phyloP scores from a whole-genome alignment of 1,140 invertebrate genomes.

The Leptoteleia sp. region DNA sequence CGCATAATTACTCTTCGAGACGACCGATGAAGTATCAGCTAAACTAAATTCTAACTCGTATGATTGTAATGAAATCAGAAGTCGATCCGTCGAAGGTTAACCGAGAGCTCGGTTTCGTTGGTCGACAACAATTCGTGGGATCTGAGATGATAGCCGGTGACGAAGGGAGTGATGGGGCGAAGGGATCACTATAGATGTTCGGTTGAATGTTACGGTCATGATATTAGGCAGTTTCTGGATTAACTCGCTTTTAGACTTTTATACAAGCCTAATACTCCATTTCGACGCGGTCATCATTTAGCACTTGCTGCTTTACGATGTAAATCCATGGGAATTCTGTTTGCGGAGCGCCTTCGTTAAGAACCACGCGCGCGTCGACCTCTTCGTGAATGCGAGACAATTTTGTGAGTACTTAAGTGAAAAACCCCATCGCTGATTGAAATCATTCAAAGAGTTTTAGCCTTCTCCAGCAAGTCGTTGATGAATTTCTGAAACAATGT shows the following conservation, averaged over 20 bases:
- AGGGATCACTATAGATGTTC: slow-evolving; percentile 4
- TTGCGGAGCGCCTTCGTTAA: slow-evolving; percentile 25
- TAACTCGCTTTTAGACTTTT: slow-evolving; percentile 33
- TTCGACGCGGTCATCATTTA: slow-evolving; percentile 13
- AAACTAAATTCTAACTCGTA: slow-evolving; percentile 42
- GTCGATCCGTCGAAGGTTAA: slow-evolving; percentile 9
- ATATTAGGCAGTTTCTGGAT: slow-evolving; percentile 68
- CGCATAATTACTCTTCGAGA: slow-evolving; percentile 20
- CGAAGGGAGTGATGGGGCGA: slow-evolving; percentile 8
- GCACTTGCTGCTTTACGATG: slow-evolving; percentile 44
- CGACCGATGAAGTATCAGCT: slow-evolving; percentile 22
- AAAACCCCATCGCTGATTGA: slow-evolving; percentile 12
- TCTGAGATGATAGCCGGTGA: neutral
- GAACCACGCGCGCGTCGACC: slow-evolving; percentile 48
- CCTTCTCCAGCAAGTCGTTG: slow-evolving; percentile 92
- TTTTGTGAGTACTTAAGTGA: slow-evolving; percentile 53
- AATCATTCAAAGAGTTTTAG: slow-evolving; percentile 88
- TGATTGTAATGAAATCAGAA: slow-evolving; percentile 37
- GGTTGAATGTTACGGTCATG: slow-evolving; percentile 14
- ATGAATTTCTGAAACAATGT: slow-evolving; percentile 92
- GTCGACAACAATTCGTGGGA: no score
- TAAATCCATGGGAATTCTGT: slow-evolving; percentile 46
- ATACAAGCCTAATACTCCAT: slow-evolving; percentile 3
- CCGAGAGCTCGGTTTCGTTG: no score
- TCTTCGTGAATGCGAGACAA: slow-evolving; percentile 69